Base-by-base conservation (phyloP, 2,113 vertebrate genomes). In the Heterotis niloticus region DNA sequence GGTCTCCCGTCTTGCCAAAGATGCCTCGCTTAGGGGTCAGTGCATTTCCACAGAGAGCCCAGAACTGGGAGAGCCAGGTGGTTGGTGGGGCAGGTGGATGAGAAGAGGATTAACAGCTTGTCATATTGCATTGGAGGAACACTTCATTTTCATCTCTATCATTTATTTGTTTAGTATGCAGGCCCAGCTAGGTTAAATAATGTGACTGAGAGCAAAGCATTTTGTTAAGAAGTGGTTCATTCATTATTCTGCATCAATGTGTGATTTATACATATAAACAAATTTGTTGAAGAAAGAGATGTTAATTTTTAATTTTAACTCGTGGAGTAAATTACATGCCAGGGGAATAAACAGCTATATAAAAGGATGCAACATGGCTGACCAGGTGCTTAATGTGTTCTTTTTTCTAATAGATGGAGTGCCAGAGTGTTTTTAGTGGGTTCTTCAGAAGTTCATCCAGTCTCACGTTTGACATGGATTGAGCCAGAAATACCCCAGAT, bases 1-100 rank as follows among this genome's bases (percentile, higher is more conserved):
- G 93, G 89, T 99, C 96, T 12, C 98, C 97, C 0, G 94, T 95
- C 89, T 98, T 98, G 77, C 96, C 98, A 82, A 98, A 99, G 67
- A 99, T 93, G 20, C 98, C 98, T 84, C 97, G 91, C 89, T 96
- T 98, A 0, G 96, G 96, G 12, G 95, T 97, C 85, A 99, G 83
- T 1, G 96, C 94, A 3, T 98, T 99, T 79, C 97, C 98, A 88
- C 97, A 99, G 72, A 99, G 83, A 0, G 92, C 94, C 98, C 98
- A 99, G 87, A 99, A 99, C 98, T 99, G 78, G 4, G 80, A 82
- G 84, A 87, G 16, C 0, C 0, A 60, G 83, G 85, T 56, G 5
- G 10, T 29, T 79, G 81, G 70, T 79, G 72, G 54, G 14, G 44
- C 67, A 56, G 17, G 11, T 26, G 54, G 56, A 29, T 16, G 24